Base-by-base conservation (phyloP, 2,888 invertebrate genomes). In the Drosophila maculinotata region DNA sequence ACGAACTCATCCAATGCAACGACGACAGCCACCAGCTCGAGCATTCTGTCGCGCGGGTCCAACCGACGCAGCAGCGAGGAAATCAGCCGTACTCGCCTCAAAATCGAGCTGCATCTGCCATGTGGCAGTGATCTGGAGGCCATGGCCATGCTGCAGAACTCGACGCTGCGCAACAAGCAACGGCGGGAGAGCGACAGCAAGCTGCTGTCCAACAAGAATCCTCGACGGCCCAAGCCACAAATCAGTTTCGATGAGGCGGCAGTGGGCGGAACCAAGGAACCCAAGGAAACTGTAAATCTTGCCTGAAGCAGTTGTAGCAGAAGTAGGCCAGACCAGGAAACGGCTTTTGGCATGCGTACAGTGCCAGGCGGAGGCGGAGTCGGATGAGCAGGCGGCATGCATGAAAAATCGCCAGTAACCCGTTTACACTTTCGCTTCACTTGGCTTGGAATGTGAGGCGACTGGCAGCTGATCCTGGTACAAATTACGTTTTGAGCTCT, bases 1-100 rank as follows among this genome's bases (percentile, higher is more conserved):
- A 94, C 93, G 25, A 94, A 93, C 3, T 94, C 94, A 0, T 92
- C 92, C 12, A 92, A 89, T 58, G 74, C 77, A 8, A 79, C 92
- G 9, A 79, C 92, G 3, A 84, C 83, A 3, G 88, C 85, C 20
- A 91, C 91, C 8, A 93, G 93, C 0, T 94, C 93, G 36, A 94
- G 93, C 60, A 93, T 94, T 52, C 90, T 94, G 36, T 93, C 94
- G 0, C 92, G 94, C 65, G 93, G 94, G 15, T 94, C 94, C 0
- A 93, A 93, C 54, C 93, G 93, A 58, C 89, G 93, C 39, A 93
- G 92, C 76, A 93, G 93, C 65, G 91, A 93, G 20, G 91, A 91
- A 14, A 73, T 76, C 6, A 78, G 70, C 20, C 76, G 73, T 10
- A 82, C 82, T 7, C 77, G 87, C 1, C 53, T 88, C 3, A 89